Evolutionary conservation across 2,113 vertebrate species (phyloP).

Genomic region (Narcine bancroftii): DNA sequence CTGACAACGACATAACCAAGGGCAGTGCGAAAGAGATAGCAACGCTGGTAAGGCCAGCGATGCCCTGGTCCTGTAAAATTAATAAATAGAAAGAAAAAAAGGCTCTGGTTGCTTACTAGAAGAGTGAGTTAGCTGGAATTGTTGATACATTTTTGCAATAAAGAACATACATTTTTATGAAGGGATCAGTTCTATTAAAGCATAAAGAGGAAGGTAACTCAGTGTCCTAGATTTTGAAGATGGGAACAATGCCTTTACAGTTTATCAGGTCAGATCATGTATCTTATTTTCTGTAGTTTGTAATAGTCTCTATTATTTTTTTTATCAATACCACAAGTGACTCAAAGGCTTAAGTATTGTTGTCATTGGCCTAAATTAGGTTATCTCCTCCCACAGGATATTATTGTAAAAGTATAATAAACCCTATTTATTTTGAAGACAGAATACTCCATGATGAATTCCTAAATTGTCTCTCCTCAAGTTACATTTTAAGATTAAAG

Average conservation of each 20-base stretch:
- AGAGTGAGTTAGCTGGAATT: background rate
- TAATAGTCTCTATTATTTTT: background rate
- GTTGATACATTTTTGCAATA: background rate
- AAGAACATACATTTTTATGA: constrained; percentile 6
- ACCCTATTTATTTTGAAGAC: background rate
- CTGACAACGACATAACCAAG: too few relatives aligned
- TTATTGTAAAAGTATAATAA: constrained; percentile 23
- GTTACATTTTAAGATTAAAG: constrained; percentile 23
- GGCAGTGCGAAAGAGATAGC: too few relatives aligned
- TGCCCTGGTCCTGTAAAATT: too few relatives aligned
- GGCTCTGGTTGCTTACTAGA: background rate
- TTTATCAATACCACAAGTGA: background rate
- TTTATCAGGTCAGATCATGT: constrained; percentile 29
- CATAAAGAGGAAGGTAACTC: constrained; percentile 9
- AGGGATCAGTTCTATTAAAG: background rate
- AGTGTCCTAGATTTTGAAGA: constrained; percentile 27
- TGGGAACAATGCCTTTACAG: background rate
- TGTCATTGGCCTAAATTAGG: constrained; percentile 24
- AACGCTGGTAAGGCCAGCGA: too few relatives aligned
- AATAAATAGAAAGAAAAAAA: too few relatives aligned
- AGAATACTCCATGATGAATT: background rate
- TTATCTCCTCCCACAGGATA: constrained; percentile 23
- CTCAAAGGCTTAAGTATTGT: constrained; percentile 20
- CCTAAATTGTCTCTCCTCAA: background rate
- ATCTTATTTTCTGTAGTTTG: constrained; percentile 25